Percentiles rank a stretch among this genome's conserved stretches.
These are phyloP conservation scores for Anguilla pacifica DNA, from an alignment of 2,797 vertebrate species.

Conservation along the genomic window DNA sequence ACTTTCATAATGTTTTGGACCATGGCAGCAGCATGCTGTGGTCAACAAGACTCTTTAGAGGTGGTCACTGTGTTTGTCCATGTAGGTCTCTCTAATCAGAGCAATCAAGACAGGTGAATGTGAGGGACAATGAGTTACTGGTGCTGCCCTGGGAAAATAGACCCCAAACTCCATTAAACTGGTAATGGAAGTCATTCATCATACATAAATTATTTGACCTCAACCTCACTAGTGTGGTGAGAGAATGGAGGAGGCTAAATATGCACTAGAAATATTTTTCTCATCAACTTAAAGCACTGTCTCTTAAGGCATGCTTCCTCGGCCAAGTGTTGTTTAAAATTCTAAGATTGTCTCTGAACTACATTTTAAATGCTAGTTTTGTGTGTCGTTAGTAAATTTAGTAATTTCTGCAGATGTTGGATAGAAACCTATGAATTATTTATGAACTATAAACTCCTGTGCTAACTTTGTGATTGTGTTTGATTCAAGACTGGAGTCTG, in stretches of 20 bases:
- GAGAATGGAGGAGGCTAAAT: conserved; percentile 16
- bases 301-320: background rate
- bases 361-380: background rate
- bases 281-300: background rate
- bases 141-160: conserved; percentile 16
- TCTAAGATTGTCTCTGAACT: background rate
- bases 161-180: conserved; percentile 32
- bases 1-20: background rate
- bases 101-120: conserved; percentile 4
- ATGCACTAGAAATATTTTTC: background rate
- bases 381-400: background rate
- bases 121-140: background rate
- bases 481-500: background rate
- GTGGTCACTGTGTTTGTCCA: conserved; percentile 4
- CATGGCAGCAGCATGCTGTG: background rate
- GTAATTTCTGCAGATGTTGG: background rate
- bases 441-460: background rate
- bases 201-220: conserved; percentile 32
- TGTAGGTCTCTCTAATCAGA: conserved; percentile 10
- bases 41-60: conserved; percentile 19
- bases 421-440: background rate
- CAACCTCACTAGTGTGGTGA: background rate
- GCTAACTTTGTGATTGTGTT: background rate
- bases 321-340: background rate
- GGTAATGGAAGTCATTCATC: conserved; percentile 30